A percentile compares a stretch with the other conserved stretches of the same genome.
These are phyloP conservation scores for Xestoiulus laeticollis DNA, from an alignment of 2,888 invertebrate species.

Conservation along the genomic window DNA sequence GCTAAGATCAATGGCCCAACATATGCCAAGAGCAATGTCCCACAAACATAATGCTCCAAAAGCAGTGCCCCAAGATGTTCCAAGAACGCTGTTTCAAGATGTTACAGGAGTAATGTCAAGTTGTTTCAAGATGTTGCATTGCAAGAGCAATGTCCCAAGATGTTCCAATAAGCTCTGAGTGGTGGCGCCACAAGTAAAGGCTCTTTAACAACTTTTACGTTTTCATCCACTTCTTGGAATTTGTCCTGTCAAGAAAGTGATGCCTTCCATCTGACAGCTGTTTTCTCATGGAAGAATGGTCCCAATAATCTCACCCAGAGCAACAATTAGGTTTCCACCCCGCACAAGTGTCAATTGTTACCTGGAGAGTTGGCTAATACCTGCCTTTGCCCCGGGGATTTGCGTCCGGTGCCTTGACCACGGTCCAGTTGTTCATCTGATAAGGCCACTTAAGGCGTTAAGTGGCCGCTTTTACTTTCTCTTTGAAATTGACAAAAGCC, in stretches of 20 bases:
- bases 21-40: too few relatives aligned
- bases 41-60: too few relatives aligned
- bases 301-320: neutral
- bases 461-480: constrained; percentile 47
- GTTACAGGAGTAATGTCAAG: too few relatives aligned
- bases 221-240: neutral
- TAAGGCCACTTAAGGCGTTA: constrained; percentile 44
- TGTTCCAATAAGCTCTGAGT: neutral
- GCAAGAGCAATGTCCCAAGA: too few relatives aligned
- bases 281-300: neutral
- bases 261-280: neutral
- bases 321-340: neutral
- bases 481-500: constrained; percentile 17
- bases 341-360: constrained; percentile 13
- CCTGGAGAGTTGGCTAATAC: neutral
- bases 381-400: neutral
- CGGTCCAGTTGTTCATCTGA: constrained; percentile 44
- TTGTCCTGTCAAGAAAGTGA: neutral
- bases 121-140: too few relatives aligned
- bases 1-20: too few relatives aligned
- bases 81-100: too few relatives aligned
- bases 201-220: neutral
- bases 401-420: constrained; percentile 32
- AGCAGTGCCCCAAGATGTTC: too few relatives aligned
- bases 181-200: neutral